Conservation (phyloP, 2,888 invertebrate genomes). For the Auanema freiburgensis region DNA sequence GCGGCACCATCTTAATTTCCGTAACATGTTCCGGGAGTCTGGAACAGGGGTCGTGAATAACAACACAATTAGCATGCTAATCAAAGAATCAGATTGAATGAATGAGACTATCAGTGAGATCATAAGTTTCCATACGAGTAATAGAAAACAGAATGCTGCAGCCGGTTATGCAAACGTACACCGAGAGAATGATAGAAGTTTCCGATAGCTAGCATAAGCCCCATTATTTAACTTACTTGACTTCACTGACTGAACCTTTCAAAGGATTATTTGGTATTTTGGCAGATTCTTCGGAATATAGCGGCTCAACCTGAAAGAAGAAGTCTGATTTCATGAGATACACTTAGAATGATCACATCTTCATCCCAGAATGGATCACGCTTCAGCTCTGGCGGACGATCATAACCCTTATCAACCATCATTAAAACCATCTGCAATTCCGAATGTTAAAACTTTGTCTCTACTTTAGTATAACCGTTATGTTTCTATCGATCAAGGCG, state of each 20-base stretch:
- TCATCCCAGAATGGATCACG: conserved; percentile 61
- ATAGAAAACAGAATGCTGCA: neutral
- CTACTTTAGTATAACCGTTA: conserved; percentile 31
- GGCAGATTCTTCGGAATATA: conserved; percentile 45
- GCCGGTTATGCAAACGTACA: neutral
- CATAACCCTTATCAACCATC: conserved; percentile 61
- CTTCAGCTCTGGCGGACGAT: conserved; percentile 52
- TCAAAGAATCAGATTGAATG: neutral
- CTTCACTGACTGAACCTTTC: conserved; percentile 40
- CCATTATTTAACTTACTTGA: conserved; percentile 20
- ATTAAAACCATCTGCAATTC: conserved; percentile 54
- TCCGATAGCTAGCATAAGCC: neutral
- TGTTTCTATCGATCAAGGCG: conserved; percentile 51
- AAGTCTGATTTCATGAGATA: neutral
- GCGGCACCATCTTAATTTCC: conserved; percentile 49
- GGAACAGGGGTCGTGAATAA: conserved; percentile 8
- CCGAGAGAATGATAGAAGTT: neutral
- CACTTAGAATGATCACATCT: conserved; percentile 18
- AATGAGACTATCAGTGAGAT: neutral
- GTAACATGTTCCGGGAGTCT: conserved; percentile 45
- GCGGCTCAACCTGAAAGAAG: conserved; percentile 31
- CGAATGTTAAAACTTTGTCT: neutral
- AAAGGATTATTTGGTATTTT: conserved; percentile 38
- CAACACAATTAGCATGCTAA: neutral
- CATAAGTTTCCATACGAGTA: neutral